These are phyloP conservation scores for Falcunculus frontatus DNA, from an alignment of 2,113 vertebrate species.

Conservation along the genomic window DNA sequence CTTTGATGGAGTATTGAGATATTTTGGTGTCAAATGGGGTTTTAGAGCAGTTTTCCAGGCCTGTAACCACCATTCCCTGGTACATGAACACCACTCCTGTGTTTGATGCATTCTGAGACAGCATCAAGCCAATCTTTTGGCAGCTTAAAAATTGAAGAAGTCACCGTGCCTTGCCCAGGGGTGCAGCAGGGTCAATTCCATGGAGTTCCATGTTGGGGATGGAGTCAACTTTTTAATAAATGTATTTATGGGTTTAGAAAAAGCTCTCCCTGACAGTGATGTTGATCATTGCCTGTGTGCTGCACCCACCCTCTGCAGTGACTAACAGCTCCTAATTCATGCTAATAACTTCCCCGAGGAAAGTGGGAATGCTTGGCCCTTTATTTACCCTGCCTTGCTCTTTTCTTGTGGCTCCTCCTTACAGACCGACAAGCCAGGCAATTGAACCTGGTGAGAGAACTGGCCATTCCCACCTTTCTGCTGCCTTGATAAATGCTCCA, in stretches of 20 bases:
- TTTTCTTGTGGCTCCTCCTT: background rate
- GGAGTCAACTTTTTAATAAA: background rate
- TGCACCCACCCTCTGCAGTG: background rate
- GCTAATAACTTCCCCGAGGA: background rate
- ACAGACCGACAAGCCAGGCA: background rate
- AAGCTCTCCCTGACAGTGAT: background rate
- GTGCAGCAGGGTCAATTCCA: background rate
- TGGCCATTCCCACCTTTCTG: background rate
- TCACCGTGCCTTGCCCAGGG: background rate
- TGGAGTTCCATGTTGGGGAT: background rate
- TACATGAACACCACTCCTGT: background rate
- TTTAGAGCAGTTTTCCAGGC: background rate
- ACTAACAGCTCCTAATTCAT: background rate
- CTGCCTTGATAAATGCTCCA: background rate
- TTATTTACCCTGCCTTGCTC: background rate
- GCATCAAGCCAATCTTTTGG: background rate
- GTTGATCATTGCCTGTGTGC: background rate
- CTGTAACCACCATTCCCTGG: background rate
- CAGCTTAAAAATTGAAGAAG: background rate
- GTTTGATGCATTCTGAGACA: background rate
- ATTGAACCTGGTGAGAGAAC: background rate
- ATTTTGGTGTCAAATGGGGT: background rate
- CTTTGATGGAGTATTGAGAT: background rate
- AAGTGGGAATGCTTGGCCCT: background rate
- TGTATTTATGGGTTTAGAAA: background rate